phyloP scores from a whole-genome alignment of 2,797 vertebrate genomes.

The Otolemur crassicaudatus region DNA sequence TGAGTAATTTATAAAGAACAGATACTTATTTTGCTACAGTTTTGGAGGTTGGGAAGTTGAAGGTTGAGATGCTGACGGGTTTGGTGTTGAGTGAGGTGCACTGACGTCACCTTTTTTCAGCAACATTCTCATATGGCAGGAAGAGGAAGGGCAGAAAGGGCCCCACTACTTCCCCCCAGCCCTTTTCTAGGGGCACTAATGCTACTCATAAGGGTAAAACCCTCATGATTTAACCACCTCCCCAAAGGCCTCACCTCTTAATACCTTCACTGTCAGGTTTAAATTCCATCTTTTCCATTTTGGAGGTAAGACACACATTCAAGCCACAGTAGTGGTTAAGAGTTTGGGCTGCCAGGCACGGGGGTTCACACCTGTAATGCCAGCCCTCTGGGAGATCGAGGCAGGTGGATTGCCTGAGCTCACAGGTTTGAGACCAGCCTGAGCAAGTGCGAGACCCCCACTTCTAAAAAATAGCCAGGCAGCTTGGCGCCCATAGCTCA shows the following conservation, averaged over 20 bases:
- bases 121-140: background rate
- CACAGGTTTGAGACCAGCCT: too few relatives aligned
- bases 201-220: background rate
- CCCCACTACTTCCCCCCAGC: background rate
- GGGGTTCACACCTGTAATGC: too few relatives aligned
- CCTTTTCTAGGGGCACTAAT: background rate
- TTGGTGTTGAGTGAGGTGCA: background rate
- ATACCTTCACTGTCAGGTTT: background rate
- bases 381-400: too few relatives aligned
- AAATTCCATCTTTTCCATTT: background rate
- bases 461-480: too few relatives aligned
- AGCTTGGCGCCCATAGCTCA: too few relatives aligned
- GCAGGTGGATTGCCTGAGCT: too few relatives aligned
- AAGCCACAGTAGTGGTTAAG: background rate
- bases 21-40: background rate
- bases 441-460: too few relatives aligned
- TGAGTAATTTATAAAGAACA: background rate
- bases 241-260: background rate
- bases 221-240: background rate
- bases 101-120: background rate
- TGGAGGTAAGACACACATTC: background rate
- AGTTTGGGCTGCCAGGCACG: background rate
- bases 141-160: background rate
- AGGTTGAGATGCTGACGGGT: background rate
- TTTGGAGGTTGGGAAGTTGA: background rate